A percentile compares a stretch with the other conserved stretches of the same genome.
These are phyloP conservation scores for Protonibea diacanthus DNA, from an alignment of 2,797 vertebrate species.

Conservation along the genomic window DNA sequence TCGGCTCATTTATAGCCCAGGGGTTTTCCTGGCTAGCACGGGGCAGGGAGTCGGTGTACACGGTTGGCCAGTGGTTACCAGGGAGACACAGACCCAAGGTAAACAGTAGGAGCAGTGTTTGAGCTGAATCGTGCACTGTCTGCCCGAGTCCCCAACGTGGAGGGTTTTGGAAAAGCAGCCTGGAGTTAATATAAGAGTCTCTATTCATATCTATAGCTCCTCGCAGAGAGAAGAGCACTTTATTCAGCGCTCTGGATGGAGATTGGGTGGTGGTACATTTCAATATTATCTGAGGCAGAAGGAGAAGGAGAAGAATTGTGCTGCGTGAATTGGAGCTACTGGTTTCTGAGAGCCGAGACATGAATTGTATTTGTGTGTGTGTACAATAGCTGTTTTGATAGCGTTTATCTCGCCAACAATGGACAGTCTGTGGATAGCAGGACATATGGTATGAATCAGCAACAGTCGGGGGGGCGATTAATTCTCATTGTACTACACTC, in stretches of 20 bases:
- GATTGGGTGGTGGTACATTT: slow-evolving; percentile 52
- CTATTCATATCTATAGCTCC: slow-evolving; percentile 71
- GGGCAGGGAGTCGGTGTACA: slow-evolving; percentile 40
- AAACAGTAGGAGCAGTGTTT: slow-evolving; percentile 87
- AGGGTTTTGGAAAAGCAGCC: slow-evolving; percentile 68
- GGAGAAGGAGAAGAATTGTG: slow-evolving; percentile 58
- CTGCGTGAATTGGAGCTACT: slow-evolving; percentile 49
- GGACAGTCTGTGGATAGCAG: slow-evolving; percentile 61
- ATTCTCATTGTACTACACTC: slow-evolving; percentile 43
- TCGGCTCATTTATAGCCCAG: slow-evolving; percentile 32
- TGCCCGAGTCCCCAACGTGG: slow-evolving; percentile 47
- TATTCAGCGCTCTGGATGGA: slow-evolving; percentile 40
- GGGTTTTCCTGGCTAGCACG: slow-evolving; percentile 53
- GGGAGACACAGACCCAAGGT: slow-evolving; percentile 75
- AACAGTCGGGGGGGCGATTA: slow-evolving; percentile 47
- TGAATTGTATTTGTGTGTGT: slow-evolving; percentile 54
- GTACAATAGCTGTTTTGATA: slow-evolving; percentile 68
- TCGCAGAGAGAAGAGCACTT: slow-evolving; percentile 59
- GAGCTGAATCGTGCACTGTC: slow-evolving; percentile 85
- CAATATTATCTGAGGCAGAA: slow-evolving; percentile 54
- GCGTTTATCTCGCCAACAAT: slow-evolving; percentile 66
- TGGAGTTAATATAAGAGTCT: slow-evolving; percentile 73
- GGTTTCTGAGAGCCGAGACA: slow-evolving; percentile 45
- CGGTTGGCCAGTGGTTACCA: slow-evolving; percentile 73
- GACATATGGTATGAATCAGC: slow-evolving; percentile 70